These are phyloP conservation scores for Leucoma salicis DNA, from an alignment of 2,888 invertebrate genomes.

Conservation along the genomic window DNA sequence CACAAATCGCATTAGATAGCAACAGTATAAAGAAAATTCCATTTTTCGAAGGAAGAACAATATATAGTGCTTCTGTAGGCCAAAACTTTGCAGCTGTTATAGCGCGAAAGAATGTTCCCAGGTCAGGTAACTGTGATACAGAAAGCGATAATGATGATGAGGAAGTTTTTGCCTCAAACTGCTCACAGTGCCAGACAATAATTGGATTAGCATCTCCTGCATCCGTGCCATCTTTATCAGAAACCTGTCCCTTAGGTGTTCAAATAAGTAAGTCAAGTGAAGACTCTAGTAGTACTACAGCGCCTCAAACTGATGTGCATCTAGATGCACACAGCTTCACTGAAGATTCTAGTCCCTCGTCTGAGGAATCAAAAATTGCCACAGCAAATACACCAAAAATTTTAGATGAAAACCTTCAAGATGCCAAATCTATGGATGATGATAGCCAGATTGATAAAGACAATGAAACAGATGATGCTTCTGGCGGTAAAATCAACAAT, in stretches of 20 bases:
- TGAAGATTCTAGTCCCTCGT: slow-evolving; percentile 82
- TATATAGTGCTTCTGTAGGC: slow-evolving; percentile 88
- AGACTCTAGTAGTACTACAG: slow-evolving; percentile 83
- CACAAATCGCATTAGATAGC: slow-evolving; percentile 84
- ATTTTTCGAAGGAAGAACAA: slow-evolving; percentile 86
- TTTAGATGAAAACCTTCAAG: slow-evolving; percentile 41
- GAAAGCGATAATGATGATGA: slow-evolving; percentile 83
- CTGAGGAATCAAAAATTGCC: slow-evolving; percentile 78
- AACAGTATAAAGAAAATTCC: slow-evolving; percentile 83
- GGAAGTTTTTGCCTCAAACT: slow-evolving; percentile 85
- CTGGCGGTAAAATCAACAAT: slow-evolving; percentile 81
- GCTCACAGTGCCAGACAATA: slow-evolving; percentile 84
- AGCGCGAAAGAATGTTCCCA: slow-evolving; percentile 83
- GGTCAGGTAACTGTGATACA: slow-evolving; percentile 79
- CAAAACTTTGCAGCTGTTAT: slow-evolving; percentile 89
- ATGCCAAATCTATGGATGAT: slow-evolving; percentile 40
- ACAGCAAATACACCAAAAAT: slow-evolving; percentile 63
- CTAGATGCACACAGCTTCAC: slow-evolving; percentile 78
- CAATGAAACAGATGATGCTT: slow-evolving; percentile 49
- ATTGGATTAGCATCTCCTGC: slow-evolving; percentile 81
- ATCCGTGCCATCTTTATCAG: slow-evolving; percentile 83
- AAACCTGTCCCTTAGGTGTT: slow-evolving; percentile 84
- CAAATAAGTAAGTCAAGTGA: slow-evolving; percentile 83
- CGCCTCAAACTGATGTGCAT: slow-evolving; percentile 80
- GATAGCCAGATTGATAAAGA: slow-evolving; percentile 51